Evolutionary conservation across 2,888 invertebrate species (phyloP), one percentile per base, ranked within the genome.

Genomic region (Nemotelus nigrinus): DNA sequence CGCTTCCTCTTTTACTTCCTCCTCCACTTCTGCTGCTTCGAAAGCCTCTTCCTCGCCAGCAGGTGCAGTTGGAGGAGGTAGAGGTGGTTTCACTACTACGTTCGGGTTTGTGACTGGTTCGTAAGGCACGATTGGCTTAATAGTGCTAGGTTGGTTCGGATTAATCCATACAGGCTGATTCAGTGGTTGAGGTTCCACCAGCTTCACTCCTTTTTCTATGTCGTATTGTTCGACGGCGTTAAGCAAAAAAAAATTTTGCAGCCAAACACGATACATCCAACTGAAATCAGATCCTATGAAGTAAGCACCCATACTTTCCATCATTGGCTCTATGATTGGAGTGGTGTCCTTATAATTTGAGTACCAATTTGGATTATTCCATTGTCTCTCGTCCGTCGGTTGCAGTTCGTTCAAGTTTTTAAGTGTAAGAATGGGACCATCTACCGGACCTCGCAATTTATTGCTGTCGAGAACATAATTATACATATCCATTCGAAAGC

Each of bases 391-490:
- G 50, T 25, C 25, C 25, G 25, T 25, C 25, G 25, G 25, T 25
- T 25, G 25, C 25, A 25, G 25, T 25, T 25, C 50, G 5, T 50
- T 50, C 50, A 50, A 50, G 5, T 8, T 50, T 7, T 50, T 50
- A 8, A 50, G 50, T 7, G 50, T 50, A 8, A 50, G 5, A 5
- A 8, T 50, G 8, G 50, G 50, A 25, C 25, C 25, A 25, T 50
- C 50, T 8, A 5, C 50, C 8, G 50, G 50, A 5, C 8, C 50
- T 8, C 5, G 6, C 50, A 25, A 25, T 25, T 25, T 25, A 25
- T 25, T 25, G 0, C 0, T 1, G 25, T 25, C 1, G 1, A 1
- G 1, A 0, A 25, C 25, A 25, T 25, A 1, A 1, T 50, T 50
- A 50, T 50, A 50, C 50, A 50, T 8, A 50, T 50, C 50, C 5